Evolutionary conservation across 2,113 vertebrate species (phyloP).

Genomic region (Ctenodactylus gundi): DNA sequence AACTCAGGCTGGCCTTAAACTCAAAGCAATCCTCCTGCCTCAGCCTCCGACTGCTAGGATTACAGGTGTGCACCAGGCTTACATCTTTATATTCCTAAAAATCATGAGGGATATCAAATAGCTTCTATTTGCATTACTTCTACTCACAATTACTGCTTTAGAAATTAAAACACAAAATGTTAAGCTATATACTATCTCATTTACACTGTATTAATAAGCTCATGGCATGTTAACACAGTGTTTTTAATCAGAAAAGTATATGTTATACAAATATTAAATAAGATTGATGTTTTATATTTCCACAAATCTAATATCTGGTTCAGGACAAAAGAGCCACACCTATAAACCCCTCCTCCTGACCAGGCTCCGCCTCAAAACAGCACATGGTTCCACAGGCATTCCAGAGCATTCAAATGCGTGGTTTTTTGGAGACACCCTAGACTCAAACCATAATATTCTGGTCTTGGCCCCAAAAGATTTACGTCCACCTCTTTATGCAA

Average conservation of each 20-base stretch:
- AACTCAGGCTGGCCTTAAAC: too few relatives aligned
- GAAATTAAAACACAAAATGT: not conserved
- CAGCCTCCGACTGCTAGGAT: too few relatives aligned
- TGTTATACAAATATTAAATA: constrained; percentile 30
- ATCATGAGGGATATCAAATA: not conserved
- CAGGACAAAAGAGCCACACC: not conserved
- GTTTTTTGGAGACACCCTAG: too few relatives aligned
- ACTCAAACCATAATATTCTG: too few relatives aligned
- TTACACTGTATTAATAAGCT: not conserved
- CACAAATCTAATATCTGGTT: not conserved
- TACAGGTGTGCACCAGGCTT: too few relatives aligned
- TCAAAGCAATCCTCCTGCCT: too few relatives aligned
- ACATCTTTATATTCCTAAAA: not conserved
- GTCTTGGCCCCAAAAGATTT: too few relatives aligned
- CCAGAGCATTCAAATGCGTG: too few relatives aligned
- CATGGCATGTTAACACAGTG: not conserved
- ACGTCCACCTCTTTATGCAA: too few relatives aligned
- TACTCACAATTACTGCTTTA: not conserved
- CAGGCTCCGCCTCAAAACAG: too few relatives aligned
- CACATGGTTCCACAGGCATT: too few relatives aligned
- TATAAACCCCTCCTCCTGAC: too few relatives aligned
- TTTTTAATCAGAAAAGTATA: not conserved
- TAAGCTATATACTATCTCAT: not conserved
- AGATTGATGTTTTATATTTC: not conserved
- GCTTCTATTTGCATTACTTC: not conserved